Evolutionary conservation across 2,113 vertebrate genomes (phyloP), one percentile per base, ranked within the genome.

Genomic region (Pongo abelii): DNA sequence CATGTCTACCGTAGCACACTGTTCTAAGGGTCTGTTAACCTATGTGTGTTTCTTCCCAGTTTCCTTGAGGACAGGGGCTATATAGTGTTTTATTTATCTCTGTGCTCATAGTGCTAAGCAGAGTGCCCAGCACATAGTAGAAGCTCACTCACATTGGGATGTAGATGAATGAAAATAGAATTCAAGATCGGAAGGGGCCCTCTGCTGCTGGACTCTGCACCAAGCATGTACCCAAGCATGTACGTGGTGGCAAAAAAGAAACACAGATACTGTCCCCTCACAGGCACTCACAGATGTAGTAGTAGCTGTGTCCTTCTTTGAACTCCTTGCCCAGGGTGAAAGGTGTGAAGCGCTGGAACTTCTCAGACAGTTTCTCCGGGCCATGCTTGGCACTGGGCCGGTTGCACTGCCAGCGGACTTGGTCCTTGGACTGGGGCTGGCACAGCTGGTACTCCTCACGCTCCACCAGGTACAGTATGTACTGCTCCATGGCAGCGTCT

Each of bases 251-350:
- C 61, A 32, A 30, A 64, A 64, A 64, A 30, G 30, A 14, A 2
- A 46, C 22, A 14, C 61, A 30, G 27, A 30, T 27, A 64, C 27
- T 0, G n/a, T 16, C 79, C 32, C 87, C 22, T 0, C 61, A 64
- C 27, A 0, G 18, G n/a, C 18, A 99, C 99, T 99, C 98, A 99
- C 99, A 99, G 98, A 99, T 99, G 88, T 99, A 99, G 98, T 99
- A 99, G 97, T 99, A 99, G 97, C 99, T 99, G 96, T 99, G 99
- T 38, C 99, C 99, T 93, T 99, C 99, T 91, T 97, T 99, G 98
- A 99, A 99, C 98, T 99, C 99, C 88, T 99, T 99, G 93, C 99
- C 99, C 91, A 99, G 97, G 0, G 99, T 99, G 98, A 99, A 99
- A 72, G 99, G 99, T 0, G 99, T 99, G 97, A 99, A 99, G 74